These are phyloP conservation scores for Acrobasis consociella DNA, from an alignment of 2,888 invertebrate genomes.

Conservation along the genomic window DNA sequence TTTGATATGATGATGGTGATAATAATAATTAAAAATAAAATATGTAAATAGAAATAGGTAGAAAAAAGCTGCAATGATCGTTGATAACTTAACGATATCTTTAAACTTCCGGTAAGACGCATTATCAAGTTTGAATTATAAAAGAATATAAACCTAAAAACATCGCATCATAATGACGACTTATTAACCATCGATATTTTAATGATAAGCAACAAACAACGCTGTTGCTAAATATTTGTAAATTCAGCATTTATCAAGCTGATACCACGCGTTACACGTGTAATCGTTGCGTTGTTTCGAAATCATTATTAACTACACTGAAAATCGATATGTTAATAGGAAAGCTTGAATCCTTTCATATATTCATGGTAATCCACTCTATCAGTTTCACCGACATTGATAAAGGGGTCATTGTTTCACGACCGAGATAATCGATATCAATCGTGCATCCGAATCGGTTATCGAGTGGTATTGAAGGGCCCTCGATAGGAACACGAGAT, in stretches of 20 bases:
- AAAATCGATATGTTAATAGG: constrained; percentile 19
- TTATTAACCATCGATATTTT: too few relatives aligned
- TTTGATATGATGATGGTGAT: too few relatives aligned
- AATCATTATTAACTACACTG: constrained; percentile 14
- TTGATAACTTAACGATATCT: too few relatives aligned
- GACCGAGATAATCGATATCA: constrained; percentile 58
- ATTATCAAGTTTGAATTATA: too few relatives aligned
- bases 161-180: too few relatives aligned
- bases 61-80: too few relatives aligned
- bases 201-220: too few relatives aligned
- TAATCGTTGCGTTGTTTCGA: constrained; percentile 8
- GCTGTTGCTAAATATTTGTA: background rate
- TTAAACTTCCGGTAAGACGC: too few relatives aligned
- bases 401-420: constrained; percentile 54
- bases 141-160: too few relatives aligned
- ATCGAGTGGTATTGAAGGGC: constrained; percentile 57
- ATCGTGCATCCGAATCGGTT: constrained; percentile 62
- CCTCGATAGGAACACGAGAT: constrained; percentile 54
- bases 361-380: constrained; percentile 20
- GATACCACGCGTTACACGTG: constrained; percentile 3
- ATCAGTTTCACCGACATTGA: constrained; percentile 32
- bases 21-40: too few relatives aligned
- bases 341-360: constrained; percentile 9
- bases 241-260: background rate
- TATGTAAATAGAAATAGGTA: too few relatives aligned